phyloP scores from a whole-genome alignment of 2,888 invertebrate genomes.

The Hyppa rectilinea region DNA sequence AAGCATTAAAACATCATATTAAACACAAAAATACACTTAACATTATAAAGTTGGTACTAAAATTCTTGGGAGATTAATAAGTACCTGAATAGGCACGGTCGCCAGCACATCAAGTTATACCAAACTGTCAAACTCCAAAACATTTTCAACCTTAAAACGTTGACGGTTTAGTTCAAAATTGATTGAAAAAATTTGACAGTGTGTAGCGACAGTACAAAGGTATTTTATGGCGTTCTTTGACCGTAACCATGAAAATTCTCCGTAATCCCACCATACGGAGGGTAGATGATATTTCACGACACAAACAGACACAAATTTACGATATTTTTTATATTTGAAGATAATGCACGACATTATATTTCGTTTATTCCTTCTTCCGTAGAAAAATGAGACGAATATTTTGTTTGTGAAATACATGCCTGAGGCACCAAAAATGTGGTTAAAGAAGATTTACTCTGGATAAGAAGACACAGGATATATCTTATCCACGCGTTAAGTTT shows the following conservation, averaged over 20 bases:
- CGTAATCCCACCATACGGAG: conserved; percentile 12
- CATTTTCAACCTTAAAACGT: too few species aligned
- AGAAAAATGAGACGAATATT: conserved; percentile 55
- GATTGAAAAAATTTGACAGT: too few species aligned
- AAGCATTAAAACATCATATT: not conserved
- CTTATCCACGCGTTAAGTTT: not conserved
- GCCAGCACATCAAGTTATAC: too few species aligned
- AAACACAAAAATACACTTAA: too few species aligned
- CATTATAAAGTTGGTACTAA: not conserved
- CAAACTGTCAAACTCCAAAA: too few species aligned
- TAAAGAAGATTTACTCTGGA: conserved; percentile 23
- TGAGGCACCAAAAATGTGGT: not conserved
- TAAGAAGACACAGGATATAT: not conserved
- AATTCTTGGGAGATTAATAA: not conserved
- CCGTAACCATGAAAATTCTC: conserved; percentile 13
- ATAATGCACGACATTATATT: conserved; percentile 58
- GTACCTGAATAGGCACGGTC: too few species aligned
- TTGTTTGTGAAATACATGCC: conserved; percentile 50
- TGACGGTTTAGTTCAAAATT: too few species aligned
- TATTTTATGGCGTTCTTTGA: conserved; percentile 1
- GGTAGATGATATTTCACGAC: conserved; percentile 15
- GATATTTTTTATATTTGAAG: conserved; percentile 54
- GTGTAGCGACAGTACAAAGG: too few species aligned
- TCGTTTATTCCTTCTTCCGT: conserved; percentile 37
- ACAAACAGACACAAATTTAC: conserved; percentile 40